A percentile compares a stretch with the other conserved stretches of the same genome.
Conservation (phyloP, 37 sponge, comb jelly and placozoan species). For the Amphimedon queenslandica region DNA sequence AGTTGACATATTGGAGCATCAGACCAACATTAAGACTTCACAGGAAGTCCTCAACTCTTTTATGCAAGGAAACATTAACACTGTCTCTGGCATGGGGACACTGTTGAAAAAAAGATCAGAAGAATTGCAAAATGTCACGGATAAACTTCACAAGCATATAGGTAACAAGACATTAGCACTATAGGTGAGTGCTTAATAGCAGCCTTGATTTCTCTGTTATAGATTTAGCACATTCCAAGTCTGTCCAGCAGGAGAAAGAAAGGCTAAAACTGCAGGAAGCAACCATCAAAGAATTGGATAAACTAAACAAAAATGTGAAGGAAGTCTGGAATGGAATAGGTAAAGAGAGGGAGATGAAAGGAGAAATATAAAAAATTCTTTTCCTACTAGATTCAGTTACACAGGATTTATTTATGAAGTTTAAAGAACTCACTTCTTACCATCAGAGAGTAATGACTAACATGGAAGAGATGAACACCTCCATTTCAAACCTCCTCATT, state of each 20-base stretch:
- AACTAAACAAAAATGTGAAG: conserved; percentile 45
- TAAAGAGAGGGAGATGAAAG: conserved; percentile 12
- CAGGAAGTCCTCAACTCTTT: conserved; percentile 20
- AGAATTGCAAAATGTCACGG: conserved; percentile 59
- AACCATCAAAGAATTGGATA: conserved; percentile 30
- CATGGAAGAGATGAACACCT: conserved; percentile 43
- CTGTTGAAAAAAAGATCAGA: conserved; percentile 46
- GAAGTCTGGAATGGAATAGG: conserved; percentile 74
- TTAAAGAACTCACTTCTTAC: too few species aligned
- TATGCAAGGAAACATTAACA: conserved; percentile 38
- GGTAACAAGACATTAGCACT: conserved; percentile 15
- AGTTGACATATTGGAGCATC: conserved; percentile 19
- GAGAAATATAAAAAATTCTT: background rate
- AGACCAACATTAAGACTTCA: conserved; percentile 7
- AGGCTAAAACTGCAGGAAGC: conserved; percentile 19
- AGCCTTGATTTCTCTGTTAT: background rate
- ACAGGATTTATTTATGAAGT: too few species aligned
- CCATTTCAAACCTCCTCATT: conserved; percentile 28
- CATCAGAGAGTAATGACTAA: too few species aligned
- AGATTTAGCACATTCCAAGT: conserved; percentile 38
- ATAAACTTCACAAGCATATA: conserved; percentile 30
- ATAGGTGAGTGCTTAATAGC: background rate
- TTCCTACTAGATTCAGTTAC: too few species aligned
- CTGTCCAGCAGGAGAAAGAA: conserved; percentile 30
- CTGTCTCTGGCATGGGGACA: conserved; percentile 38